Evolutionary conservation across 2,888 invertebrate genomes (phyloP).

Genomic region (Hydroisotoma schaefferi): DNA sequence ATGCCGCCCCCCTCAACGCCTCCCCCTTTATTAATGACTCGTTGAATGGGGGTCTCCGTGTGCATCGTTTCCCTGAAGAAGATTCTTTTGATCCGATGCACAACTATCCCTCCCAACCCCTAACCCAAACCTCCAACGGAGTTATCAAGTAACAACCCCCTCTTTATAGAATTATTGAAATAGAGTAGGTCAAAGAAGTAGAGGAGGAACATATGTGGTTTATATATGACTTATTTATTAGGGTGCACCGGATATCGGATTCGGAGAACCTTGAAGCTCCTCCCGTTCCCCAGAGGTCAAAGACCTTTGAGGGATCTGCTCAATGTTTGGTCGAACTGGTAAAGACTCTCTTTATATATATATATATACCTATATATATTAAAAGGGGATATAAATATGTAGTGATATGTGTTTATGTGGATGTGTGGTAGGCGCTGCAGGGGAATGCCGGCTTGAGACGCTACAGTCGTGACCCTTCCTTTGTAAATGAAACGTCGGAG

Average conservation of each 20-base stretch:
- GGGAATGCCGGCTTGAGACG: slow-evolving; percentile 4
- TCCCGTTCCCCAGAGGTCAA: slow-evolving; percentile 11
- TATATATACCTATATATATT: not conserved
- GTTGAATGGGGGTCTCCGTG: not conserved
- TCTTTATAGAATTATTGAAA: too few relatives aligned
- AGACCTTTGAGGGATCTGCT: slow-evolving; percentile 9
- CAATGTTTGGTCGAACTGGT: slow-evolving; percentile 14
- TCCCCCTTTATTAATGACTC: not conserved
- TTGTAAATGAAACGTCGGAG: slow-evolving; percentile 10
- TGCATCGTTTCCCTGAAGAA: too few relatives aligned
- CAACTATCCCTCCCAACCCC: too few relatives aligned
- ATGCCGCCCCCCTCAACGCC: not conserved
- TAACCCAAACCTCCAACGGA: too few relatives aligned
- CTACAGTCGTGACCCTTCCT: slow-evolving; percentile 13
- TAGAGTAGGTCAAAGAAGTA: too few relatives aligned
- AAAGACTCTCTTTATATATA: not conserved
- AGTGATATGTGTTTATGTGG: not conserved
- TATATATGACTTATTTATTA: too few relatives aligned
- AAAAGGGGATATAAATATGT: too few relatives aligned
- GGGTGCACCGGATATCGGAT: slow-evolving; percentile 10
- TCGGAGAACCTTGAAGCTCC: slow-evolving; percentile 13
- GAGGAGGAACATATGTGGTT: too few relatives aligned
- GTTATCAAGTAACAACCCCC: too few relatives aligned
- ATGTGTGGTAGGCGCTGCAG: slow-evolving; percentile 6
- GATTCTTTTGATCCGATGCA: too few relatives aligned